These are phyloP conservation scores for Dorcus parallelipipedus DNA, from an alignment of 2,888 invertebrate species.

Conservation along the genomic window DNA sequence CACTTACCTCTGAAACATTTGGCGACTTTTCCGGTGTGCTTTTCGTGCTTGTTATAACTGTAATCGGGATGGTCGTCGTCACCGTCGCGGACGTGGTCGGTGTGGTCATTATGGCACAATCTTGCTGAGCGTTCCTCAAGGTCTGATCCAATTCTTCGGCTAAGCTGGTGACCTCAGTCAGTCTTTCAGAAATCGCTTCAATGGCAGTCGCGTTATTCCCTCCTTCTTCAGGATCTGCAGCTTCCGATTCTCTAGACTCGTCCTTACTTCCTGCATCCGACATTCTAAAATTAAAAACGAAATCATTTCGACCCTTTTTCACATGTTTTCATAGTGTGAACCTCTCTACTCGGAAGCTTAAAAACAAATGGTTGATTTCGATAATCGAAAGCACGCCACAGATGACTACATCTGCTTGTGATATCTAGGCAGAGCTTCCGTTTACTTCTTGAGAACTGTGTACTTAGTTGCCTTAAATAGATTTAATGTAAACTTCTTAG, in stretches of 20 bases:
- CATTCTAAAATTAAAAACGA: slow-evolving; percentile 22
- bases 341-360: too few relatives aligned
- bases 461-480: too few relatives aligned
- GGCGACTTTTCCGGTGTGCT: slow-evolving; percentile 11
- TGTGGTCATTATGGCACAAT: slow-evolving; percentile 39
- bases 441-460: too few relatives aligned
- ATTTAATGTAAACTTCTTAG: too few relatives aligned
- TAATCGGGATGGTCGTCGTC: slow-evolving; percentile 16
- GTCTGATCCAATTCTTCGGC: slow-evolving; percentile 65
- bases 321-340: too few relatives aligned
- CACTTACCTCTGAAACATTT: slow-evolving; percentile 17
- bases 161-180: slow-evolving; percentile 62
- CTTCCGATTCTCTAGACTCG: slow-evolving; percentile 22
- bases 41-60: slow-evolving; percentile 13
- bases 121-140: slow-evolving; percentile 52
- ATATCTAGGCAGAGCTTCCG: too few relatives aligned
- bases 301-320: too few relatives aligned
- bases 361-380: too few relatives aligned
- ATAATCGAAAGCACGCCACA: too few relatives aligned
- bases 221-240: slow-evolving; percentile 21
- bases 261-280: slow-evolving; percentile 26
- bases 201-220: slow-evolving; percentile 59
- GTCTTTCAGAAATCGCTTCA: slow-evolving; percentile 62
- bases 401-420: too few relatives aligned
- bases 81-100: slow-evolving; percentile 30